Evolutionary conservation across 2,113 vertebrate species (phyloP), one percentile per base, ranked within the genome.

Genomic region (Rhabdornis inornatus): DNA sequence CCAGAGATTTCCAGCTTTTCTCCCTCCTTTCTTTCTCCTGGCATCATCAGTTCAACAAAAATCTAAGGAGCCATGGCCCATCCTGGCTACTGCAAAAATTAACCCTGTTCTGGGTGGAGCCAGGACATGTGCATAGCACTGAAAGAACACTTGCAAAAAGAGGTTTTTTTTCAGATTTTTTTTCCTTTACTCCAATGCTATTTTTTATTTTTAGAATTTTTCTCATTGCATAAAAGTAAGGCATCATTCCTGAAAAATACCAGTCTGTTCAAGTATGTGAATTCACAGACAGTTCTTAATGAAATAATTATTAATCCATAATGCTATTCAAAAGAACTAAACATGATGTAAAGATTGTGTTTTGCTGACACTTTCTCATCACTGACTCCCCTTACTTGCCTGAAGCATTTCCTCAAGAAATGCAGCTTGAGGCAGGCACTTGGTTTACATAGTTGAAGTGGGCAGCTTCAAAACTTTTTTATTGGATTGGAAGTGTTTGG

Each of bases 131-230:
- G 33, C 2, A 0, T 61, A 21, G 10, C 8, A 12, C 23, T 56
- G 53, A 15, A 24, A 35, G 21, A 57, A n/a, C 2, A 12, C 24
- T 44, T 83, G 21, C 6, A 87, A 76, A 89, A 42, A 49, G 9
- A 33, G 7, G 3, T 0, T 0, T 9, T 45, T 45, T 15, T 3
- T 8, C 14, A 3, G 27, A 15, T 17, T 30, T 27, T 89, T 65
- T 13, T 75, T 4, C 25, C 75, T 49, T 6, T 21, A 40, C 30
- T 55, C 10, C 4, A 59, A 10, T 65, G 12, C 5, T 5, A 63
- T 70, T 66, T 70, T 13, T 13, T 59, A 21, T 35, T 75, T 87
- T 28, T 28, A 37, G 9, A 61, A 6, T 42, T 93, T 55, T 91
- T 53, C 20, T 72, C 30, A 28, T 30, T 60, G 30, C 1, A 0